Evolutionary conservation across 2,113 vertebrate species (phyloP).

Genomic region (Pyxicephalus adspersus): DNA sequence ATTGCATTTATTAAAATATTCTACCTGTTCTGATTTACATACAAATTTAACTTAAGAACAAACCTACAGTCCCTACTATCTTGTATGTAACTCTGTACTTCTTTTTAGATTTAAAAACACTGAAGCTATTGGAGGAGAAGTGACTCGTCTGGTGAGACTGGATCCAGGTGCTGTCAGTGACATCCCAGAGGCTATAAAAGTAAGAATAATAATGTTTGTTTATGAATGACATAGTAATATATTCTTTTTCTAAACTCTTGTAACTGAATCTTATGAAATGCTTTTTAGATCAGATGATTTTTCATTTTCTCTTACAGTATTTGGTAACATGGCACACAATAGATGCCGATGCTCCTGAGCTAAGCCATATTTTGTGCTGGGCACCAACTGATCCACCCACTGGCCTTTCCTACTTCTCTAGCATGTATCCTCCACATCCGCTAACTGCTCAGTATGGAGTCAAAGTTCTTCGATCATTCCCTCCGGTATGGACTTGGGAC

Average conservation of each 20-base stretch:
- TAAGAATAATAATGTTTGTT: conserved; percentile 56
- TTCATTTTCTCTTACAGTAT: conserved; percentile 74
- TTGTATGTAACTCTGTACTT: too few species aligned
- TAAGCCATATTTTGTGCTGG: conserved; percentile 94
- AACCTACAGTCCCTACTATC: too few species aligned
- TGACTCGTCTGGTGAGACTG: conserved; percentile 91
- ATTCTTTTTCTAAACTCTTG: neutral
- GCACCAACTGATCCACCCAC: conserved; percentile 93
- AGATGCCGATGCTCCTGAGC: conserved; percentile 92
- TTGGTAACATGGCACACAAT: conserved; percentile 97
- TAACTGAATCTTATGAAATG: neutral
- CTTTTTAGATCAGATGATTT: too few species aligned
- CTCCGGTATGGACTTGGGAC: conserved; percentile 76
- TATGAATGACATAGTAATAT: too few species aligned
- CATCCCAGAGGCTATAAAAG: conserved; percentile 94
- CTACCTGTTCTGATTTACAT: too few species aligned
- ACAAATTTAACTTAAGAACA: too few species aligned
- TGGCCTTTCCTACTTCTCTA: conserved; percentile 96
- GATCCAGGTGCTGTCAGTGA: conserved; percentile 93
- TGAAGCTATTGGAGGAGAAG: conserved; percentile 91
- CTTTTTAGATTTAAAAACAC: conserved; percentile 90
- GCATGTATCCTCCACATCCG: conserved; percentile 94
- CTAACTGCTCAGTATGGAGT: conserved; percentile 95
- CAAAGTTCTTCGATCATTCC: conserved; percentile 94
- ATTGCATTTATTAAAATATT: too few species aligned